Evolutionary conservation across 2,113 vertebrate species (phyloP), one percentile per base, ranked within the genome.

Genomic region (Axis porcinus): DNA sequence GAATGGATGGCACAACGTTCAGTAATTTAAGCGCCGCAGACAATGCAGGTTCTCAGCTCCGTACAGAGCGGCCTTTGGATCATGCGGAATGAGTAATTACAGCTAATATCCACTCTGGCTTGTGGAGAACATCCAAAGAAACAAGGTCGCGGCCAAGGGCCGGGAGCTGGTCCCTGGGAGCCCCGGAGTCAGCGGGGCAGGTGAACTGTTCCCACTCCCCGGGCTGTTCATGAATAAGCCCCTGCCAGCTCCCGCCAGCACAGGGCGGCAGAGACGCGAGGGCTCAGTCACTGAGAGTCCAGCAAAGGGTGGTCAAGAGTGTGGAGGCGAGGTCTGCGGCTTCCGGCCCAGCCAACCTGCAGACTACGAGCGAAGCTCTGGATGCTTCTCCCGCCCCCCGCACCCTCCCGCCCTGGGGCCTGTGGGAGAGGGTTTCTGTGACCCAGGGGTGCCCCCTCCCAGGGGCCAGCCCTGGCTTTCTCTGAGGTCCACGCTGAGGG

Each of bases 21-120:
- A 97, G 98, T 98, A 98, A 99, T 99, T 98, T 98, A 98, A 99
- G 98, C 98, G 95, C 98, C 74, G 97, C 96, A 98, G 98, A 99
- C 98, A 98, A 98, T 98, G 98, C 98, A 98, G 98, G 98, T 98
- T 99, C 98, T 99, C 98, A 98, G 98, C 98, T 98, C 98, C 62
- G 95, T 98, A 98, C 98, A 98, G 98, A 99, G 97, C 89, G 64
- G 98, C 98, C 98, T 97, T 97, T 96, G 98, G 98, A 99, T 98
- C 97, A 85, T 89, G 97, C 0, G 30, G 98, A 98, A 98, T 98
- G 98, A 98, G 98, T 98, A 99, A 99, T 99, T 99, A 98, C 98
- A 97, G 98, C 98, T 98, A 98, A 99, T 99, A 99, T 98, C 98
- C 98, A 99, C 98, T 98, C 98, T 98, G 88, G 98, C 97, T 96